phyloP scores from a whole-genome alignment of 1,140 invertebrate species.

The Apis mellifera region DNA sequence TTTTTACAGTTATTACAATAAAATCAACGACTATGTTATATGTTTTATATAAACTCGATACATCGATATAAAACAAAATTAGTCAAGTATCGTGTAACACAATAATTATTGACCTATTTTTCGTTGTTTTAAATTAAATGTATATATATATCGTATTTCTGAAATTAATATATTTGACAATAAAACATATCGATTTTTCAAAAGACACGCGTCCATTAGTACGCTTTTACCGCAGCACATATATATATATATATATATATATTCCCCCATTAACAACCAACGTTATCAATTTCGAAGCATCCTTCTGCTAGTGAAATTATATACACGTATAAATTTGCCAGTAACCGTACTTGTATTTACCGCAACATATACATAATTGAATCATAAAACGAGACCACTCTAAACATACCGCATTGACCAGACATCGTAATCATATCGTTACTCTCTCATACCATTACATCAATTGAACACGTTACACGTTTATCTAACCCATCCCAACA shows the following conservation, averaged over 20 bases:
- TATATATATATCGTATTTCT: neutral
- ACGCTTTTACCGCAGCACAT: neutral
- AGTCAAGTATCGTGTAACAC: neutral
- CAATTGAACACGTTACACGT: neutral
- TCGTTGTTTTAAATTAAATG: neutral
- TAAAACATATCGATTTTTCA: neutral
- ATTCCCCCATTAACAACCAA: neutral
- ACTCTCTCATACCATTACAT: neutral
- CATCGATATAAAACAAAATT: neutral
- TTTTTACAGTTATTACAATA: neutral
- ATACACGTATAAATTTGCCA: constrained; percentile 5
- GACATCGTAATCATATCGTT: constrained; percentile 6
- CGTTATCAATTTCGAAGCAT: constrained; percentile 15
- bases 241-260: neutral
- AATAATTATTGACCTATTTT: neutral
- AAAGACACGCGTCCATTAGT: neutral
- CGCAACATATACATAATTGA: constrained; percentile 6
- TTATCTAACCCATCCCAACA: neutral
- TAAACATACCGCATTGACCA: neutral
- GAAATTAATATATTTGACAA: neutral
- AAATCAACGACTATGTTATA: neutral
- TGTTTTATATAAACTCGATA: neutral
- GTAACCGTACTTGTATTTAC: neutral
- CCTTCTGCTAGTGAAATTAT: constrained; percentile 11
- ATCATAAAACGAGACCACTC: constrained; percentile 1